Conservation (phyloP, 2,113 vertebrate species). For the Neomonachus schauinslandi region DNA sequence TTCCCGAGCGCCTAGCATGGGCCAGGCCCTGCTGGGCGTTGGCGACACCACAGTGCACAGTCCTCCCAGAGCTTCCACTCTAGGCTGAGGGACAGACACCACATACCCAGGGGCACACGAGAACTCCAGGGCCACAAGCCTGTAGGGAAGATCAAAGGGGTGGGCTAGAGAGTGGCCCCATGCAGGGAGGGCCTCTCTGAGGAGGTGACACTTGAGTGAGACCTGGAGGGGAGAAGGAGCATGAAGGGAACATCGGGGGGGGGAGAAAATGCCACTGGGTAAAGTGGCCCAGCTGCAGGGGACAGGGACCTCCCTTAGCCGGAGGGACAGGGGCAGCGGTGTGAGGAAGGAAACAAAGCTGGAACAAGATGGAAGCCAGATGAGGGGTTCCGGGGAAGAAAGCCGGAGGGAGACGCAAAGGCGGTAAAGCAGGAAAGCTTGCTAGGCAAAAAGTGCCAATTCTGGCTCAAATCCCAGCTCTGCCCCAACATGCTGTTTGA, state of each 20-base stretch:
- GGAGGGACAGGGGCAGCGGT: accelerated
- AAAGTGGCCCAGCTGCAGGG: not conserved
- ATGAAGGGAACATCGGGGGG: not conserved
- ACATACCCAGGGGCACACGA: accelerated
- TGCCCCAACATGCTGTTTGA: not conserved
- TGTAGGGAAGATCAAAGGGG: not conserved
- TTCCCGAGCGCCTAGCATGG: not conserved
- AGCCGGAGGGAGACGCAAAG: not conserved
- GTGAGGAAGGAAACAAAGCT: not conserved
- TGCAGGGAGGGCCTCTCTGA: not conserved
- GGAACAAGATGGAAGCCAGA: not conserved
- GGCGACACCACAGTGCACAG: not conserved
- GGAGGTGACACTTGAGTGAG: not conserved
- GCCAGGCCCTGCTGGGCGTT: not conserved
- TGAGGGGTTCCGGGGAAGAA: accelerated
- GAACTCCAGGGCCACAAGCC: not conserved
- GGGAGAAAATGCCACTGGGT: not conserved
- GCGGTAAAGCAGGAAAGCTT: not conserved
- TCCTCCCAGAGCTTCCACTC: not conserved
- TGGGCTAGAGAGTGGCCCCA: not conserved
- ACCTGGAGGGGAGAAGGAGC: not conserved
- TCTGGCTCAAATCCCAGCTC: not conserved
- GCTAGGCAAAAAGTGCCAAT: accelerated
- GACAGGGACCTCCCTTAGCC: not conserved
- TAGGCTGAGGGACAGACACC: accelerated